Percentiles rank a stretch among this genome's conserved stretches.
Conservation (phyloP, 2,888 invertebrate genomes). For the Drosophila maculinotata region DNA sequence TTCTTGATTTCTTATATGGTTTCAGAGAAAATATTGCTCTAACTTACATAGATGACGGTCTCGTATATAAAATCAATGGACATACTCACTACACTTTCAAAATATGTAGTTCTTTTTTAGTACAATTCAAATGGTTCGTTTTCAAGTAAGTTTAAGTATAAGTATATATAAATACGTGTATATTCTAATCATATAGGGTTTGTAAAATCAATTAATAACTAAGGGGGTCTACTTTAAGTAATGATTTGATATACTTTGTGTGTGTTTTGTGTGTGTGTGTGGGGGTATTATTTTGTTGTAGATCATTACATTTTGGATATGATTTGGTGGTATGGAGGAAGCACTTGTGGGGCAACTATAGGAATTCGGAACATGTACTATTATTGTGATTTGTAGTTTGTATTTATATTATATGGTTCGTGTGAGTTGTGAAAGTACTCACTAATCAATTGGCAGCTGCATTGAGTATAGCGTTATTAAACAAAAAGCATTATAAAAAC, state of each 20-base stretch:
- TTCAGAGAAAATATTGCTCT: conserved; percentile 58
- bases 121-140: conserved; percentile 53
- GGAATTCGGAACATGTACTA: conserved; percentile 57
- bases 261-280: conserved; percentile 22
- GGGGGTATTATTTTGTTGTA: conserved; percentile 24
- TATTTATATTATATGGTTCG: conserved; percentile 15
- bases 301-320: conserved; percentile 39
- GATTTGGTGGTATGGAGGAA: conserved; percentile 67
- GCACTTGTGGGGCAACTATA: conserved; percentile 72
- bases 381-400: conserved; percentile 45
- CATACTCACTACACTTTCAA: conserved; percentile 33
- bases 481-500: conserved; percentile 34
- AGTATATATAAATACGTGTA: conserved; percentile 49
- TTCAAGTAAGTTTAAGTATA: conserved; percentile 44
- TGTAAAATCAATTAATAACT: conserved; percentile 70
- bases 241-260: conserved; percentile 61
- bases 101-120: conserved; percentile 29
- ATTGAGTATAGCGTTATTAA: conserved; percentile 32
- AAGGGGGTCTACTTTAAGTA: conserved; percentile 73
- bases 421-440: conserved; percentile 20
- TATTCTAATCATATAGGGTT: conserved; percentile 52
- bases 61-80: conserved; percentile 55
- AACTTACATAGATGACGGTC: conserved; percentile 50
- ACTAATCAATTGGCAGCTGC: conserved; percentile 58
- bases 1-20: conserved; percentile 22